Evolutionary conservation across 2,888 invertebrate genomes (phyloP).

Genomic region (Acanthacorydalis orientalis): DNA sequence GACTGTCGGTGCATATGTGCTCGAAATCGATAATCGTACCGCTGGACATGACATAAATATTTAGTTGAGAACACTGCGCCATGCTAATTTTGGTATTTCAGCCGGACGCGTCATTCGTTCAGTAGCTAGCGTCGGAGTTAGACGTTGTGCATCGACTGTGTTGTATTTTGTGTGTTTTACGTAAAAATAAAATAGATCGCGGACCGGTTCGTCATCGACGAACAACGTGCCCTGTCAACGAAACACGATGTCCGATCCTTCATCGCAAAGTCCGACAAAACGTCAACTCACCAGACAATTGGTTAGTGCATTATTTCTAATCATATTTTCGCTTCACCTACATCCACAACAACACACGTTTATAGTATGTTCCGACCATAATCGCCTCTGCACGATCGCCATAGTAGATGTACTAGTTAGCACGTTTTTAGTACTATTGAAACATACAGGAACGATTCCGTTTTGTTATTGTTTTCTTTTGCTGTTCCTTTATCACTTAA

Average conservation of each 20-base stretch:
- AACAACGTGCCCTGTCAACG: not conserved
- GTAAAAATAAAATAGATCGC: slow-evolving; percentile 2
- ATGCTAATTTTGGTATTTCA: slow-evolving; percentile 4
- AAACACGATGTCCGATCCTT: not conserved
- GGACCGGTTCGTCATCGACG: not conserved
- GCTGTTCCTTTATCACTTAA: too few relatives aligned
- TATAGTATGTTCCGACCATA: not conserved
- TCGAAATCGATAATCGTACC: too few relatives aligned
- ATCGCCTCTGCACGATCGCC: slow-evolving; percentile 1
- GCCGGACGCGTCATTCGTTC: slow-evolving; percentile 2
- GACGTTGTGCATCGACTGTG: not conserved
- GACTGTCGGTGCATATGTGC: too few relatives aligned
- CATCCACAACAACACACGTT: too few relatives aligned
- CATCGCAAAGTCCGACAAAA: slow-evolving; percentile 20
- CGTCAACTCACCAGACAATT: slow-evolving; percentile 42
- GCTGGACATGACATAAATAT: too few relatives aligned
- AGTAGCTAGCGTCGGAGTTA: not conserved
- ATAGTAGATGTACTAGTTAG: slow-evolving; percentile 2
- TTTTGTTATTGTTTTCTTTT: too few relatives aligned
- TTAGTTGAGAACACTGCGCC: not conserved
- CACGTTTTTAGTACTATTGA: slow-evolving; percentile 2
- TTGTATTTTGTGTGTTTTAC: not conserved
- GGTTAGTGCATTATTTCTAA: slow-evolving; percentile 31
- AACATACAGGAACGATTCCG: too few relatives aligned
- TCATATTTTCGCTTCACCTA: not conserved